Base-by-base conservation (phyloP, 2,797 vertebrate genomes). In the Centroberyx gerrardi region DNA sequence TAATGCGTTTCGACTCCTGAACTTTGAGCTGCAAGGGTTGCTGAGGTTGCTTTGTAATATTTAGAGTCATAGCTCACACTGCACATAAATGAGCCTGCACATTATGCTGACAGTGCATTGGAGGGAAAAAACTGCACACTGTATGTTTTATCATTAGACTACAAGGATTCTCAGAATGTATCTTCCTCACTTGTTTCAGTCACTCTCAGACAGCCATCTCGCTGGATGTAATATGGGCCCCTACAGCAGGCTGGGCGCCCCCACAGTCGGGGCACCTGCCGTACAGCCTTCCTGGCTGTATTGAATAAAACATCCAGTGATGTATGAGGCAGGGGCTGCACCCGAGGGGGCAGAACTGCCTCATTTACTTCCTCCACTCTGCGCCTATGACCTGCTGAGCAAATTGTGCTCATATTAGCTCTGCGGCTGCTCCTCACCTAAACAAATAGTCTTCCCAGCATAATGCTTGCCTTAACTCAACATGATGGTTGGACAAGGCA, bases 231-330 rank as follows among this genome's bases (percentile, higher is more conserved):
- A 90, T 93, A 88, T 89, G 88, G 92, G 91, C 90, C 88, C 89
- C 91, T 88, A 74, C 86, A 90, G 84, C 87, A 90, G 89, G 87
- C 90, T 28, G 83, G 84, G 89, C 88, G 81, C 92, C 91, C 90
- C 87, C 90, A 83, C 84, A 87, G 92, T 90, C 87, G 78, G 88
- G 90, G 93, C 94, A 95, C 94, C 95, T 95, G 94, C 94, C 93
- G 94, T 76, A 74, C 82, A 91, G 91, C 90, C 89, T 90, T 89
- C 86, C 88, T 91, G 90, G 85, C 89, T 91, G 91, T 93, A 93
- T 94, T 96, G 94, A 96, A 96, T 96, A 95, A 95, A 95, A 95
- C 94, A 95, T 95, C 90, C 88, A 86, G 91, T 95, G 94, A 95
- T 96, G 94, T 94, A 94, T 93, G 94, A 95, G 94, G 91, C 92